These are phyloP conservation scores for Chalcis sispes DNA, from an alignment of 2,888 invertebrate species.

Conservation along the genomic window DNA sequence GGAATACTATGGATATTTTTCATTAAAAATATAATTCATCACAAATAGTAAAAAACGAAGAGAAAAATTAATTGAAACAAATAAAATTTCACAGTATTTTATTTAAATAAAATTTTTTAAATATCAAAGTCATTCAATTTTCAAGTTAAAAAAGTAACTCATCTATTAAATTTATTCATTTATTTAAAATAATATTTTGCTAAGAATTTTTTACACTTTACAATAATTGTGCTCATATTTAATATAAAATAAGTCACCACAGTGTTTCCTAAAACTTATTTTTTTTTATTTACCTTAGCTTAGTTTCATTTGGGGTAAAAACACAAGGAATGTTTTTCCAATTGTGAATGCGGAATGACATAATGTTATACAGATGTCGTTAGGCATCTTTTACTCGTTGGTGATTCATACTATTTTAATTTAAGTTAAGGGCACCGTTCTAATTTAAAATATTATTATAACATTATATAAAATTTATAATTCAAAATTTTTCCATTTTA, in stretches of 20 bases:
- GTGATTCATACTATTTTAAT: slow-evolving; percentile 49
- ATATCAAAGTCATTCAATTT: background rate
- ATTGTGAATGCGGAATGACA: slow-evolving; percentile 76
- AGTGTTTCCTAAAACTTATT: slow-evolving; percentile 38
- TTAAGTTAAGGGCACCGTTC: too few relatives aligned
- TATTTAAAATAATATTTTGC: background rate
- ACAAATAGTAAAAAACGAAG: too few relatives aligned
- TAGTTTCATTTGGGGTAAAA: slow-evolving; percentile 61
- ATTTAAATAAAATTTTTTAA: slow-evolving; percentile 2
- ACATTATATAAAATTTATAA: too few relatives aligned
- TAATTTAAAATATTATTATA: too few relatives aligned
- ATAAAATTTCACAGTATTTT: background rate
- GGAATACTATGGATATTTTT: slow-evolving; percentile 42
- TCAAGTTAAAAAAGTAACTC: too few relatives aligned
- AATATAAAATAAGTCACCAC: slow-evolving; percentile 4
- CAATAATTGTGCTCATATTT: background rate
- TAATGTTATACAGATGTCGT: slow-evolving; percentile 28
- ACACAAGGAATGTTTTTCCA: slow-evolving; percentile 75
- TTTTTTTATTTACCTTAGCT: slow-evolving; percentile 47
- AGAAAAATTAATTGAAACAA: background rate
- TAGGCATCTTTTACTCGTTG: slow-evolving; percentile 31
- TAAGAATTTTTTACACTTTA: slow-evolving; percentile 1
- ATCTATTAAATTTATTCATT: too few relatives aligned
- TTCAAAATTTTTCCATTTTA: too few relatives aligned
- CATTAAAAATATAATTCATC: background rate